phyloP scores from a whole-genome alignment of 30 jellyfish, hydroid and myxozoan species.

The Sanderia malayensis region DNA sequence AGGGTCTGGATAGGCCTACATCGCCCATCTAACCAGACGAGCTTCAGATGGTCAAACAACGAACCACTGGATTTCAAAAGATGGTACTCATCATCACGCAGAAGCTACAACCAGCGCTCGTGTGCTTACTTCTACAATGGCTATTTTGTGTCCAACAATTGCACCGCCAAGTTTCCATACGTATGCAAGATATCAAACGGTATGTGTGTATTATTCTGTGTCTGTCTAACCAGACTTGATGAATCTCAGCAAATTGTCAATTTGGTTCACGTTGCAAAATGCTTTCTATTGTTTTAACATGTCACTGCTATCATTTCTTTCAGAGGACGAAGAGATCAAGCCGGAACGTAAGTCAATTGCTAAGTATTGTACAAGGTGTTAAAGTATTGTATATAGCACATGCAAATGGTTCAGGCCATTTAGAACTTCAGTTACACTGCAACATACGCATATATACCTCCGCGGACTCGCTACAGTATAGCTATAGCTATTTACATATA shows the following conservation, averaged over 20 bases:
- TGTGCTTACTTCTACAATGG: conserved; percentile 59
- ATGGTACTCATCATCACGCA: conserved; percentile 62
- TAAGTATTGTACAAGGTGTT: too few species aligned
- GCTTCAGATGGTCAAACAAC: conserved; percentile 80
- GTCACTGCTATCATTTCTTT: background rate
- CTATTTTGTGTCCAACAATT: conserved; percentile 67
- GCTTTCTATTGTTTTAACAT: background rate
- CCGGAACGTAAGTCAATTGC: conserved; percentile 31
- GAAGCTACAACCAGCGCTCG: conserved; percentile 34
- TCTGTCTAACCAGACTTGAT: too few species aligned
- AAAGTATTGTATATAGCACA: too few species aligned
- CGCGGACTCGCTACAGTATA: too few species aligned
- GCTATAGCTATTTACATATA: too few species aligned
- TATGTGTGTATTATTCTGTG: too few species aligned
- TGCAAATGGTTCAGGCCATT: too few species aligned
- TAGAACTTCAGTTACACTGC: too few species aligned
- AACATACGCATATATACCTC: too few species aligned
- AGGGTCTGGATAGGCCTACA: conserved; percentile 91
- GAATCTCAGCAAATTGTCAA: too few species aligned
- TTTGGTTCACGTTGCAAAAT: background rate
- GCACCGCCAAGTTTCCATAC: conserved; percentile 68
- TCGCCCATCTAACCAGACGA: conserved; percentile 44
- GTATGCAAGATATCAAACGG: conserved; percentile 90
- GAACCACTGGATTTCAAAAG: conserved; percentile 59
- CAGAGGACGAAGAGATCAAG: conserved; percentile 12